These are phyloP conservation scores for Micrasema longulum DNA, from an alignment of 1,140 invertebrate species.

Conservation along the genomic window DNA sequence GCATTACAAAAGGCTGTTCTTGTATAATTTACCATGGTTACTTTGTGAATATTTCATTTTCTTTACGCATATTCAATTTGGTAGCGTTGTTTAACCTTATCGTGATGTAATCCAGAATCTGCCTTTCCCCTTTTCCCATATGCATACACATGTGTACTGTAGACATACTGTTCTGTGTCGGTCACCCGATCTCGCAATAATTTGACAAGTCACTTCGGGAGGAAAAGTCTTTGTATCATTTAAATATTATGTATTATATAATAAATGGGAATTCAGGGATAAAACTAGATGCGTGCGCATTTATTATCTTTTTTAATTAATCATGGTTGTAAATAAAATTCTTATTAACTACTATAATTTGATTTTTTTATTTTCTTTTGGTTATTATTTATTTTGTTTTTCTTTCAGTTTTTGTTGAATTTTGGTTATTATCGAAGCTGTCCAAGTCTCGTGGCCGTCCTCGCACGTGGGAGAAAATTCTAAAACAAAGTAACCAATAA, in stretches of 20 bases:
- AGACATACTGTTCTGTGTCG: constrained; percentile 1
- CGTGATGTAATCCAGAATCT: too few relatives aligned
- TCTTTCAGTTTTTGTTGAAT: constrained; percentile 29
- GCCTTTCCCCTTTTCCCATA: neutral
- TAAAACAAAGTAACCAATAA: too few relatives aligned
- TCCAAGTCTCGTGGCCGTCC: neutral
- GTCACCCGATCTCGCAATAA: constrained; percentile 6
- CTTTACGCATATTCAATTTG: constrained; percentile 16
- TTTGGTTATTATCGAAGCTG: constrained; percentile 23
- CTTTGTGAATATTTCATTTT: constrained; percentile 6
- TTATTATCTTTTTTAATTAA: constrained; percentile 48
- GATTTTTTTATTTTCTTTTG: constrained; percentile 47
- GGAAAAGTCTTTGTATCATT: constrained; percentile 2
- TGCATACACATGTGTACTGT: neutral
- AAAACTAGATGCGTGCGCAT: constrained; percentile 49
- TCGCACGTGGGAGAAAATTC: too few relatives aligned
- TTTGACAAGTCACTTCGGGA: constrained; percentile 12
- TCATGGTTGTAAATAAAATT: constrained; percentile 54
- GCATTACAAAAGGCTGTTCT: constrained; percentile 30
- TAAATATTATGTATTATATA: constrained; percentile 9
- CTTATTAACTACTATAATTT: constrained; percentile 49
- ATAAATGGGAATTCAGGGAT: constrained; percentile 53
- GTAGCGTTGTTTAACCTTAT: neutral
- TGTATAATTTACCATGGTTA: too few relatives aligned
- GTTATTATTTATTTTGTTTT: constrained; percentile 39